A percentile compares a stretch with the other conserved stretches of the same genome.
phyloP scores from a whole-genome alignment of 2,113 vertebrate genomes.

The Pomatostomus ruficeps region DNA sequence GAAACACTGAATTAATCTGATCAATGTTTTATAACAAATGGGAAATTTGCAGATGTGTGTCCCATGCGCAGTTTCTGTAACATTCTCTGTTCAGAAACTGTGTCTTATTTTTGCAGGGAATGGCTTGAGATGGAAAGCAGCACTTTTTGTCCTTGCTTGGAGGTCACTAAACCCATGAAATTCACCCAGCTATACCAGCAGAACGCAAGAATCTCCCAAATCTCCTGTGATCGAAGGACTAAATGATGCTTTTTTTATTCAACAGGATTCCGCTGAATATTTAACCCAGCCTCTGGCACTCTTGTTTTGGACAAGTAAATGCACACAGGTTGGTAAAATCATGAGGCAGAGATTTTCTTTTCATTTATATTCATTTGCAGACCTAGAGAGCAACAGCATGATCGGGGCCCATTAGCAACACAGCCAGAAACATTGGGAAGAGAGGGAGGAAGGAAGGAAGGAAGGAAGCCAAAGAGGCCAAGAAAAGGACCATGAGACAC shows the following conservation, averaged over 20 bases:
- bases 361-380: not conserved
- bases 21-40: slow-evolving; percentile 10
- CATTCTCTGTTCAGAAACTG: slow-evolving; percentile 27
- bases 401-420: not conserved
- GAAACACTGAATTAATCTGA: slow-evolving; percentile 43
- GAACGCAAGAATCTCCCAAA: not conserved
- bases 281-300: not conserved
- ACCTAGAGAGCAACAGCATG: not conserved
- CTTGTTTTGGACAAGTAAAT: not conserved
- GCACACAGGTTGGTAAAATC: not conserved
- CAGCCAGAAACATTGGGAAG: not conserved
- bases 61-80: slow-evolving; percentile 7
- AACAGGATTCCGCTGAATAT: not conserved
- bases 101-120: not conserved
- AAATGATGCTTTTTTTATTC: not conserved
- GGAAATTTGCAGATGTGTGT: slow-evolving; percentile 32
- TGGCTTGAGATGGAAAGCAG: not conserved
- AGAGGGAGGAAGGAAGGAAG: not conserved
- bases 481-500: not conserved
- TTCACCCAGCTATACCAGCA: not conserved
- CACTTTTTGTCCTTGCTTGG: not conserved
- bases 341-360: not conserved
- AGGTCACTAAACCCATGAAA: slow-evolving; percentile 22
- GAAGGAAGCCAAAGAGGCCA: not conserved
- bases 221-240: not conserved